Evolutionary conservation across 2,113 vertebrate species (phyloP), one percentile per base, ranked within the genome.

Genomic region (Todiramphus chloris): DNA sequence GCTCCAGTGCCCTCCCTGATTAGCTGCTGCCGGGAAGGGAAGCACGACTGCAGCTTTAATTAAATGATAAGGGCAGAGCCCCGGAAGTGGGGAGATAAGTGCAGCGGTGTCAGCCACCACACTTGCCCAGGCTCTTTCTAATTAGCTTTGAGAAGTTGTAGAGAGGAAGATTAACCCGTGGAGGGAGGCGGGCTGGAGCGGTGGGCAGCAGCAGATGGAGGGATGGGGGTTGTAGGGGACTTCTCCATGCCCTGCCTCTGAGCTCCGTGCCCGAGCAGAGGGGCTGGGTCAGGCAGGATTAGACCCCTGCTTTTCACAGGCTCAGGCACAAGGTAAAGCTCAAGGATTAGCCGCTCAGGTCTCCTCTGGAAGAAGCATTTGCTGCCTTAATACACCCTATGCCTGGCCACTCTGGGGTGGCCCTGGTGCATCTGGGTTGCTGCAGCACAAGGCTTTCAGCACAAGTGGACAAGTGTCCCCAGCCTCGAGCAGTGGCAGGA

Each of bases 41-140:
- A 89, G 92, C 93, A 44, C 6, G 30, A 63, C 93, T 93, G 94
- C 72, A 83, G 93, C 95, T 97, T 97, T 97, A 97, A 97, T 97
- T 97, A 97, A 97, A 97, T 97, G 97, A 97, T 97, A 97, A 97
- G 96, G 97, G 92, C 96, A 93, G 95, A 97, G 96, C 94, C 96
- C 96, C 96, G 89, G 90, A 94, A 96, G 93, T 97, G 93, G 90
- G 72, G 88, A 96, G 96, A 97, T 96, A 96, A 96, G 92, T 88
- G 83, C 93, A 28, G 10, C 1, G 6, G 79, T 93, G 90, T 80
- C 92, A 94, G 92, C 93, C 77, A 94, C 96, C 94, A 89, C 96
- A 72, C 92, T 93, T 69, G 72, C 92, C 92, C 75, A 37, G 87
- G 75, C 93, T 94, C 92, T 92, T 94, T 81, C 94, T 96, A 94